Base-by-base conservation (phyloP, 2,797 vertebrate genomes). In the Mormyrus hasselquistii region DNA sequence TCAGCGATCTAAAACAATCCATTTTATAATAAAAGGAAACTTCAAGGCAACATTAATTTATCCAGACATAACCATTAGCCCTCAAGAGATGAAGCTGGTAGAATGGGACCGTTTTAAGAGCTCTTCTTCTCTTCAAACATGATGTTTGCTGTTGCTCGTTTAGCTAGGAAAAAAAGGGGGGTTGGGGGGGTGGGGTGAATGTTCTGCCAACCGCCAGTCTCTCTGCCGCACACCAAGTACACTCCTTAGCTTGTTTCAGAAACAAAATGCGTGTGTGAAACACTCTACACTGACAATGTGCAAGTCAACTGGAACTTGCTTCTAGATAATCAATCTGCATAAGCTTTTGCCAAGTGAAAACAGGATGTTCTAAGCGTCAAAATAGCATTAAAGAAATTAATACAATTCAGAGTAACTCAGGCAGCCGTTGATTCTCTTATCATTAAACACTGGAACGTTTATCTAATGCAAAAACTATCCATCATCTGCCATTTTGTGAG, bases 121-220 rank as follows among this genome's bases (percentile, higher is more conserved):
- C 95, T 96, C 93, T 99, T 99, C 95, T 99, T 99, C 92, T 99
- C 98, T 62, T 99, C 98, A 22, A 98, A 97, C 4, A 99, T 95
- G 87, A 99, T 89, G 92, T 97, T 98, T 91, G 98, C 97, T 47
- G 98, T 96, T 49, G 97, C 98, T 95, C 94, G 98, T 94, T 98
- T 99, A 90, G 97, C 98, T 99, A 94, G 50, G 91, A 89, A 34
- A 94, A 86, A 92, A 86, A 14, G 85, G 2, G 4, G 16, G 14
- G 16, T 16, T 2, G 0, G 12, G 84, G 9, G 3, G 73, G 6
- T 0, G 6, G 5, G 73, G 73, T 47, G 8, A 82, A 82, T 47
- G 41, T 82, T 82, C 41, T 86, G 50, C 6, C 22, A 25, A 53
- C 4, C 2, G 14, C 52, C 14, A 29, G 4, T 14, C 47, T 85